Conservation (phyloP, 2,113 vertebrate genomes). For the Hippoglossus stenolepis region DNA sequence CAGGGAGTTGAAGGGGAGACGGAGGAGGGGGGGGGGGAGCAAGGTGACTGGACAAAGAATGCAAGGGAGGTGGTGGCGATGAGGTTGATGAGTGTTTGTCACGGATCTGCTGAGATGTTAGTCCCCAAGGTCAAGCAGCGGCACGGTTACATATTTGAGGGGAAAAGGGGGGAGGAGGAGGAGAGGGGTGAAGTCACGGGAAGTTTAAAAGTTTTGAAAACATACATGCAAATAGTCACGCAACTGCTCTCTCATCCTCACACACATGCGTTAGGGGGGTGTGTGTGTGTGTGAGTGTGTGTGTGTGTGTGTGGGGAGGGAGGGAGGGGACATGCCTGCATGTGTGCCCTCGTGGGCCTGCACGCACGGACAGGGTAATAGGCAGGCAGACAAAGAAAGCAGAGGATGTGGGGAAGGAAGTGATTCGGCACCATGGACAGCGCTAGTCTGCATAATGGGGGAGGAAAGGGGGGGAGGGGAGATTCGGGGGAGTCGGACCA, state of each 20-base stretch:
- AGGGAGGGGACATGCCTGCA: not conserved
- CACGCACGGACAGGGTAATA: not conserved
- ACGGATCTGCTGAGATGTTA: slow-evolving; percentile 55
- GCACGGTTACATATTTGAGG: slow-evolving; percentile 14
- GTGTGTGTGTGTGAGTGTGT: not conserved
- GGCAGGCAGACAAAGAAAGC: slow-evolving; percentile 11
- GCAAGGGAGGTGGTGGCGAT: not conserved
- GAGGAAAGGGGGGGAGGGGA: not conserved
- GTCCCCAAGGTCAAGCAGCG: slow-evolving; percentile 51
- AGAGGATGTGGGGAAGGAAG: not conserved
- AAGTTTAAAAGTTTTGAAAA: not conserved
- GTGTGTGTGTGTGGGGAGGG: no score
- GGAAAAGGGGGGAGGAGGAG: not conserved
- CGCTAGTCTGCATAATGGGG: slow-evolving; percentile 29
- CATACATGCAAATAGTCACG: slow-evolving; percentile 55
- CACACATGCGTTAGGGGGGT: not conserved
- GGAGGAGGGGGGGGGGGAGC: not conserved
- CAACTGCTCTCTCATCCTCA: slow-evolving; percentile 16
- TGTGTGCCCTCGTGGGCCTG: not conserved
- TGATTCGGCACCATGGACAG: slow-evolving; percentile 75
- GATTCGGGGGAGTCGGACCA: slow-evolving; percentile 8
- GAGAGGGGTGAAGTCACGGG: not conserved
- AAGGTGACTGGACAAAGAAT: slow-evolving; percentile 14
- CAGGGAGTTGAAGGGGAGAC: not conserved
- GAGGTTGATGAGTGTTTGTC: slow-evolving; percentile 41